phyloP scores from a whole-genome alignment of 2,113 vertebrate species.

The Brienomyrus brachyistius region DNA sequence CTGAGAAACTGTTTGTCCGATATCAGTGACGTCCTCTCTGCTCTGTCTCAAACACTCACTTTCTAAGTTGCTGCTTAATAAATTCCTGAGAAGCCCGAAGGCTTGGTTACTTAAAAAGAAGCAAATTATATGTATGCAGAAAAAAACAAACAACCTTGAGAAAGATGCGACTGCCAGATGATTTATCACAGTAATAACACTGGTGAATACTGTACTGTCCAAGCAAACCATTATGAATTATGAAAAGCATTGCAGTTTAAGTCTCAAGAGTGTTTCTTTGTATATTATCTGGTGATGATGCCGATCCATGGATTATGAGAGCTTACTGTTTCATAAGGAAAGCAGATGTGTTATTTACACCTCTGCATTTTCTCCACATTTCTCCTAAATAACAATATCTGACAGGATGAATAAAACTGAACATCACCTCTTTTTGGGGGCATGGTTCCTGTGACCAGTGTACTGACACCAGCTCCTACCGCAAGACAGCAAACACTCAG shows the following conservation, averaged over 20 bases:
- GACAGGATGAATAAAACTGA: neutral
- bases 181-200: conserved; percentile 30
- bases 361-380: neutral
- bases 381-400: neutral
- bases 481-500: neutral
- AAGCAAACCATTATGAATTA: neutral
- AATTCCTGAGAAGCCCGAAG: neutral
- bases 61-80: neutral
- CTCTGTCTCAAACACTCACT: neutral
- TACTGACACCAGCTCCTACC: neutral
- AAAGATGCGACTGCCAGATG: conserved; percentile 31
- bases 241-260: neutral
- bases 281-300: neutral
- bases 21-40: neutral
- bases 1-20: neutral
- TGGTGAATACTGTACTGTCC: neutral
- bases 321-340: neutral
- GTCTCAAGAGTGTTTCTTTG: neutral
- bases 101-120: conserved; percentile 16
- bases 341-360: neutral
- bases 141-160: conserved; percentile 39
- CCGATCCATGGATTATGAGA: neutral
- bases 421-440: neutral
- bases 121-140: conserved; percentile 40
- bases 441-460: neutral